A percentile compares a stretch with the other conserved stretches of the same genome.
These are phyloP conservation scores for Harpalus rufipes DNA, from an alignment of 2,888 invertebrate genomes.

Conservation along the genomic window DNA sequence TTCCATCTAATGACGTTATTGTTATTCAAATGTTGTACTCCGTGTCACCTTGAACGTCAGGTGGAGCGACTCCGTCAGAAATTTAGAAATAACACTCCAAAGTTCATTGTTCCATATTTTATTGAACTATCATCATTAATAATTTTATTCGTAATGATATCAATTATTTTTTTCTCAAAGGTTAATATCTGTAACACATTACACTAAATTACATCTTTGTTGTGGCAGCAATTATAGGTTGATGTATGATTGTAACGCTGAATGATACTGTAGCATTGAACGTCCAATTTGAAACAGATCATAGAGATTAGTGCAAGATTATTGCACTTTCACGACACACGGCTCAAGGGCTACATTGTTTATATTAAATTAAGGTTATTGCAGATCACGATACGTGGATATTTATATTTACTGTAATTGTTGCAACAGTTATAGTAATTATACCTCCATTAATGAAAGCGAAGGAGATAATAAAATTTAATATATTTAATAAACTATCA, in stretches of 20 bases:
- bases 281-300: slow-evolving; percentile 41
- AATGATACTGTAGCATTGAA: slow-evolving; percentile 25
- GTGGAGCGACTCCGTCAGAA: no score
- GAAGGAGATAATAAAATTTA: background rate
- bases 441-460: background rate
- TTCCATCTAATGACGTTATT: no score
- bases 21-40: no score
- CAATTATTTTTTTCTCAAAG: background rate
- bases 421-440: slow-evolving; percentile 23
- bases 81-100: no score
- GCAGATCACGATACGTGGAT: slow-evolving; percentile 37
- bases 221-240: slow-evolving; percentile 6
- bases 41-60: no score
- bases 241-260: background rate
- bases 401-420: slow-evolving; percentile 40
- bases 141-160: background rate
- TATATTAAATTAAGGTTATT: slow-evolving; percentile 46
- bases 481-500: no score
- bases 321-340: slow-evolving; percentile 34
- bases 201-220: slow-evolving; percentile 1
- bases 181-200: slow-evolving; percentile 1
- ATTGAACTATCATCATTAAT: no score
- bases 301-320: slow-evolving; percentile 29
- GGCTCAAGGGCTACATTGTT: slow-evolving; percentile 49
- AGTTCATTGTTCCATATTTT: no score